Percentiles rank a stretch among this genome's conserved stretches.
Conservation (phyloP, 2,113 vertebrate species). For the Serinus canaria region DNA sequence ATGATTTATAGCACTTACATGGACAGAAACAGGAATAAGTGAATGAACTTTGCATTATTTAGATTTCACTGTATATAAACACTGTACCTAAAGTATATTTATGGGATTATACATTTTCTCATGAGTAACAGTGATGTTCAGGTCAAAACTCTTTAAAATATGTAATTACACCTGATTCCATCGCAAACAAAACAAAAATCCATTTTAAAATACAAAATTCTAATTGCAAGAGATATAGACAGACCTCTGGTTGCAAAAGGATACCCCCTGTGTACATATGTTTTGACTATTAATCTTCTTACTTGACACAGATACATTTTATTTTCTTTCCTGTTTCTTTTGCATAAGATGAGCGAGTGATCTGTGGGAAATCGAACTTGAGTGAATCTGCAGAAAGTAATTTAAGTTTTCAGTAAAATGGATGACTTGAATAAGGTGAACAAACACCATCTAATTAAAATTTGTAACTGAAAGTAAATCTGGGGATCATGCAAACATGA, state of each 20-base stretch:
- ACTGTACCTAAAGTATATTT: neutral
- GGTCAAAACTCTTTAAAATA: neutral
- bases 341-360: neutral
- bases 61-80: neutral
- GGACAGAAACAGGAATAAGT: neutral
- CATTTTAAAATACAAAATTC: neutral
- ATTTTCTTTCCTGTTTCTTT: neutral
- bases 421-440: neutral
- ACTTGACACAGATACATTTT: neutral
- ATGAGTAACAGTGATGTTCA: neutral
- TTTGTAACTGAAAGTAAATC: neutral
- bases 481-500: neutral
- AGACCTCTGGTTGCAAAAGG: neutral
- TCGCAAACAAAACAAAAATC: neutral
- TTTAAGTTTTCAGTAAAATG: neutral
- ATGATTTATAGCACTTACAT: neutral
- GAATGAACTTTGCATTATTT: neutral
- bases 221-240: neutral
- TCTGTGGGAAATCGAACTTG: neutral
- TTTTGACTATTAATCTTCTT: neutral
- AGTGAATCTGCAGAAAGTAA: neutral
- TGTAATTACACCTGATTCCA: neutral
- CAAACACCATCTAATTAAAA: neutral
- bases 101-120: neutral
- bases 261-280: neutral